A percentile compares a stretch with the other conserved stretches of the same genome.
phyloP scores from a whole-genome alignment of 2,888 invertebrate species.

The Calephelis perditalis region DNA sequence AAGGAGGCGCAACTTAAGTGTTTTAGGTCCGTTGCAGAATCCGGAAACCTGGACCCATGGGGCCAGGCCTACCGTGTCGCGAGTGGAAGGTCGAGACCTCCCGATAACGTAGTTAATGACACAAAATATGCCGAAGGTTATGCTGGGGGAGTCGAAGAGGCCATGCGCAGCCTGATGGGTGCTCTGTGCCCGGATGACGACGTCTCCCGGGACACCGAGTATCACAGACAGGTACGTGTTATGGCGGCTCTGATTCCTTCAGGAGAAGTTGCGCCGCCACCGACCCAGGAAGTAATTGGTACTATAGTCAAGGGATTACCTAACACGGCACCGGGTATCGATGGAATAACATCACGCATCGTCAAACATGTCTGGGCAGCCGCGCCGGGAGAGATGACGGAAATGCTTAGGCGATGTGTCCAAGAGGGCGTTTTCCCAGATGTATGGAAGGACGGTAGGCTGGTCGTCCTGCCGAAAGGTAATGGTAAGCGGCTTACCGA shows the following conservation, averaged over 20 bases:
- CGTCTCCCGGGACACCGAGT: slow-evolving; percentile 18
- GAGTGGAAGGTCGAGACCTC: slow-evolving; percentile 19
- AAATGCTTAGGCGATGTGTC: slow-evolving; percentile 27
- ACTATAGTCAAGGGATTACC: slow-evolving; percentile 29
- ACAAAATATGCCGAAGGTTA: not conserved
- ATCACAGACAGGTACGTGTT: slow-evolving; percentile 30
- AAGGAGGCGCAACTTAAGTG: not conserved
- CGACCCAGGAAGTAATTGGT: slow-evolving; percentile 8
- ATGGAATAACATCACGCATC: slow-evolving; percentile 32
- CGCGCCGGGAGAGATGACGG: slow-evolving; percentile 22
- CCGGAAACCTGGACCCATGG: slow-evolving; percentile 28
- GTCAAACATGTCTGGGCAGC: slow-evolving; percentile 29
- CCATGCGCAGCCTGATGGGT: slow-evolving; percentile 26
- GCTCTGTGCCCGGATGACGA: slow-evolving; percentile 38
- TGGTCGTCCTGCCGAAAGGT: slow-evolving; percentile 28
- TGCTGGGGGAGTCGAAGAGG: slow-evolving; percentile 20
- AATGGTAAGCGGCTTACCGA: slow-evolving; percentile 26
- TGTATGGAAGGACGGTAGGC: slow-evolving; percentile 21
- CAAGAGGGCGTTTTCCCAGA: slow-evolving; percentile 25
- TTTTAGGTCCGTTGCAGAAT: slow-evolving; percentile 18
- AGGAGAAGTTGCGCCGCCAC: slow-evolving; percentile 26
- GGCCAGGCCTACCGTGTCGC: slow-evolving; percentile 24
- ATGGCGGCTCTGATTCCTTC: slow-evolving; percentile 28
- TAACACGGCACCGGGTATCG: slow-evolving; percentile 36
- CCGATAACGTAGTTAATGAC: not conserved